Base-by-base conservation (phyloP, 2,113 vertebrate species). In the Tetrao urogallus region DNA sequence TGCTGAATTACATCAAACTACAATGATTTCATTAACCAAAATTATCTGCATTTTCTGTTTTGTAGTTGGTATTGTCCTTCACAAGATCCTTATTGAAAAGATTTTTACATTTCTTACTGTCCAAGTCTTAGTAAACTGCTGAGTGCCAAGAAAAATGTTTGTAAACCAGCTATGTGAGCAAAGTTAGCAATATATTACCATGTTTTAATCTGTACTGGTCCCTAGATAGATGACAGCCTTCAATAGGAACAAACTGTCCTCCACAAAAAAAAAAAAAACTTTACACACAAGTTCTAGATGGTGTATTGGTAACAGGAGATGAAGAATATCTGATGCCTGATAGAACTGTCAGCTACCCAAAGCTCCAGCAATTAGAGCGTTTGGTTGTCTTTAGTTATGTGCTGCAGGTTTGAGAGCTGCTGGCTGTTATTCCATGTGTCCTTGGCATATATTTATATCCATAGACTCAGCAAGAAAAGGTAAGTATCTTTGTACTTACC, bases 241-340 rank as follows among this genome's bases (percentile, higher is more conserved):
- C 40, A 22, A 27, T 32, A 77, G 45, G 40, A 88, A n/a, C 15
- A 75, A 91, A 34, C 2, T 34, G 28, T 36, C 61, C 10, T 77
- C 30, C 45, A 32, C 10, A 83, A 36, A 38, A 63, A 73, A 83
- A n/a, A 36, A 63, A 74, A 93, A 67, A 28, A 73, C 8, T 36
- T 50, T n/a, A 42, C 5, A 19, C 0, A 0, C 28, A n/a, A 64
- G 17, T 22, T 57, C 38, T 57, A 34, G 24, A 42, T 47, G 9
- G 13, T 43, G 7, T n/a, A 34, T 47, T 43, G 6, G 2, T 20
- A 75, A 28, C 14, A 75, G 24, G 3, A 79, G 13, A 32, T 65
- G 45, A 67, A 66, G 34, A 71, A 45, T 25, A 64, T 16, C 14
- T 17, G 3, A 11, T 25, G 86, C 20, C 28, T 75, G 42, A 67